Conservation (phyloP, 2,888 invertebrate genomes). For the Scotopteryx bipunctaria region DNA sequence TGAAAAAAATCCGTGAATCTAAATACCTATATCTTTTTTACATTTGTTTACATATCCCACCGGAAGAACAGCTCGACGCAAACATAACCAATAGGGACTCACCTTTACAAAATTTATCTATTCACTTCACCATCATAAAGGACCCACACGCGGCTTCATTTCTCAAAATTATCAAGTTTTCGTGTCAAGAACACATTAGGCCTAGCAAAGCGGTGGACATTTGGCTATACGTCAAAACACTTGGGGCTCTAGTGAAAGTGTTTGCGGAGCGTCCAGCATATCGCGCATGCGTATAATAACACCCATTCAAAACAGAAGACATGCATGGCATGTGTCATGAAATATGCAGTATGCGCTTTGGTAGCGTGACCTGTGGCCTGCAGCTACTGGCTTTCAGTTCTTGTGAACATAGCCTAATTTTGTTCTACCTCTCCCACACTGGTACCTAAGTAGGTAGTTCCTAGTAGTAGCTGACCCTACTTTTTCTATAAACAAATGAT, state of each 20-base stretch:
- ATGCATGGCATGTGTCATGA: slow-evolving; percentile 42
- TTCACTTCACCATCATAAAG: slow-evolving; percentile 73
- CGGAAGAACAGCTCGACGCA: slow-evolving; percentile 41
- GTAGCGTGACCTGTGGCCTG: slow-evolving; percentile 25
- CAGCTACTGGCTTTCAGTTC: slow-evolving; percentile 3
- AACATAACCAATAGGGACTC: slow-evolving; percentile 56
- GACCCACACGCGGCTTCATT: slow-evolving; percentile 67
- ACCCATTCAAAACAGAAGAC: slow-evolving; percentile 43
- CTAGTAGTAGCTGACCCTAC: too few species aligned
- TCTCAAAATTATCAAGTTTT: slow-evolving; percentile 63
- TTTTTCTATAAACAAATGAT: too few species aligned
- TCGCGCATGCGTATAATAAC: slow-evolving; percentile 69
- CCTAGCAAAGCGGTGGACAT: slow-evolving; percentile 60
- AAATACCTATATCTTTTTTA: neutral
- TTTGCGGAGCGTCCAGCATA: slow-evolving; percentile 74
- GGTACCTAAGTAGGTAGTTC: neutral
- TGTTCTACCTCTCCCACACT: neutral
- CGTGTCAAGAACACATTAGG: slow-evolving; percentile 80
- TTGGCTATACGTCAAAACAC: slow-evolving; percentile 75
- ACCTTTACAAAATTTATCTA: slow-evolving; percentile 58
- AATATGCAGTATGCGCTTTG: slow-evolving; percentile 48
- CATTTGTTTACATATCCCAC: slow-evolving; percentile 18
- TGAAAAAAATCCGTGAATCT: too few species aligned
- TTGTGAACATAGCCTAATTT: slow-evolving; percentile 13
- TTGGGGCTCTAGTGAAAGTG: slow-evolving; percentile 69